A percentile compares a stretch with the other conserved stretches of the same genome.
phyloP scores from a whole-genome alignment of 1,140 invertebrate species.

The Aphelenchoides besseyi region DNA sequence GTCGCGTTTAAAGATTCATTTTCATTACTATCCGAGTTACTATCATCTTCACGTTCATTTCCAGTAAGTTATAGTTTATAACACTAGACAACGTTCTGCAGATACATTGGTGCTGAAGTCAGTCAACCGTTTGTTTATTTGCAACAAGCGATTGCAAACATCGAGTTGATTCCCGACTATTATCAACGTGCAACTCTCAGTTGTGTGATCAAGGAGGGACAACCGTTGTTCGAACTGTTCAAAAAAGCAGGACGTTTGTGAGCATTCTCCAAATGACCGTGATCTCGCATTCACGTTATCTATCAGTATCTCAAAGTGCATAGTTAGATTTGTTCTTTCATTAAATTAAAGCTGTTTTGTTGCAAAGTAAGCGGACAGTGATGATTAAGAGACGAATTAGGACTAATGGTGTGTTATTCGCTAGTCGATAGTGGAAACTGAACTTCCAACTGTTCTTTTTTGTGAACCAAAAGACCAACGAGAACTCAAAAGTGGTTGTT shows the following conservation, averaged over 20 bases:
- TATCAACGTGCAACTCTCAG: slow-evolving; percentile 76
- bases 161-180: slow-evolving; percentile 77
- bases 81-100: slow-evolving; percentile 73
- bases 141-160: slow-evolving; percentile 82
- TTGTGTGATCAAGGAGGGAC: slow-evolving; percentile 58
- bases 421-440: too few relatives aligned
- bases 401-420: too few relatives aligned
- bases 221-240: slow-evolving; percentile 33
- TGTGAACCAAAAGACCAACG: too few relatives aligned
- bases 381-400: too few relatives aligned
- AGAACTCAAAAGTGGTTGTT: too few relatives aligned
- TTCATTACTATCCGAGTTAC: slow-evolving; percentile 94
- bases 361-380: too few relatives aligned
- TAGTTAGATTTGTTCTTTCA: neutral
- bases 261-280: slow-evolving; percentile 12
- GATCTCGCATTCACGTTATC: too few relatives aligned
- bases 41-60: slow-evolving; percentile 92
- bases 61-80: neutral
- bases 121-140: slow-evolving; percentile 67
- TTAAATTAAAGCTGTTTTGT: neutral
- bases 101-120: slow-evolving; percentile 75
- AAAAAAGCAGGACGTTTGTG: slow-evolving; percentile 37
- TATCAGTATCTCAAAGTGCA: too few relatives aligned
- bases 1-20: slow-evolving; percentile 69
- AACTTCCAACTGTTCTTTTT: too few relatives aligned